Conservation (phyloP, 2,797 vertebrate species). For the Eremophila alpestris region DNA sequence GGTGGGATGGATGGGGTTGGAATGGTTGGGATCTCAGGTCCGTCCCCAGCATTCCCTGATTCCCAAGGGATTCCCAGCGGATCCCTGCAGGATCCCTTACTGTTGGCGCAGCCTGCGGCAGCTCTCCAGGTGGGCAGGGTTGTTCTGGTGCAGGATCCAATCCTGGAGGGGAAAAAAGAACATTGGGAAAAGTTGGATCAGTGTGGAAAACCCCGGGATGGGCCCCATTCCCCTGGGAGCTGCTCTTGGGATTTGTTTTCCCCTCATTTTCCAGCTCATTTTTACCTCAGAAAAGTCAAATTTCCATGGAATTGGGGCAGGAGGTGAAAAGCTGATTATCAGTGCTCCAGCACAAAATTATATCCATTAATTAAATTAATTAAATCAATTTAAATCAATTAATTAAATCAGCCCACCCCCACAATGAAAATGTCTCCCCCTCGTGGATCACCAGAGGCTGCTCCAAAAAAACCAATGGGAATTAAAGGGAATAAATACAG, state of each 20-base stretch:
- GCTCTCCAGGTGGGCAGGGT: slow-evolving; percentile 84
- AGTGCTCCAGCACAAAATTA: background rate
- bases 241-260: fast-evolving
- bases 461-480: background rate
- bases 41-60: no score
- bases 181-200: background rate
- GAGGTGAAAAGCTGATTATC: background rate
- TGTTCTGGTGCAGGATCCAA: slow-evolving; percentile 93
- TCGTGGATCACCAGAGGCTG: background rate
- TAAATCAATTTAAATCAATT: no score
- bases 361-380: no score
- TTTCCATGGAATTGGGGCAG: background rate
- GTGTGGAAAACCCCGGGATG: background rate
- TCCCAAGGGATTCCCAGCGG: fast-evolving
- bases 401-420: background rate
- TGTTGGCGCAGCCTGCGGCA: slow-evolving; percentile 84
- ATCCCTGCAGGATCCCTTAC: slow-evolving; percentile 70
- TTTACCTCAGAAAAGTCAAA: background rate
- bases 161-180: slow-evolving; percentile 76
- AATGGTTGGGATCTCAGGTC: no score
- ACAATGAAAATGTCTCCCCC: background rate
- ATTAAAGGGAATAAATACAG: background rate
- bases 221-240: fast-evolving
- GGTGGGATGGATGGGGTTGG: background rate
- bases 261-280: background rate